Conservation (phyloP, 2,113 vertebrate genomes). For the Anseranas semipalmata region DNA sequence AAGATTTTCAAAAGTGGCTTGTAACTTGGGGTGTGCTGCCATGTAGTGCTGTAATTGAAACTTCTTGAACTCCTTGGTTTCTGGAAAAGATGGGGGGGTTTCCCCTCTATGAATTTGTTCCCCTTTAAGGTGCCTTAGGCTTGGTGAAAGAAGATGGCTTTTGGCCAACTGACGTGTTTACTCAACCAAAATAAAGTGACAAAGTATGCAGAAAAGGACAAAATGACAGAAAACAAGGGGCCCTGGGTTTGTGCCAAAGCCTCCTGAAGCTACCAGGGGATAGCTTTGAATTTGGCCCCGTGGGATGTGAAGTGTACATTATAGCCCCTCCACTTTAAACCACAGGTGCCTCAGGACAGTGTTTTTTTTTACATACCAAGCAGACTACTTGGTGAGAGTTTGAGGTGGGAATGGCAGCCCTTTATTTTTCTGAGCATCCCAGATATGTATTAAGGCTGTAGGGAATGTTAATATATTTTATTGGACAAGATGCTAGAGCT, state of each 20-base stretch:
- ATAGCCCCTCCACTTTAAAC: neutral
- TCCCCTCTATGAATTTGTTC: neutral
- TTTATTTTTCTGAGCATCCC: constrained; percentile 21
- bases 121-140: neutral
- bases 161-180: neutral
- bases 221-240: neutral
- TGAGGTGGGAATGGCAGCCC: neutral
- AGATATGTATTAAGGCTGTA: neutral
- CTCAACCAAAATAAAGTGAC: neutral
- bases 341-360: neutral
- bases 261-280: neutral
- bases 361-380: neutral
- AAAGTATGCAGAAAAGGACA: neutral
- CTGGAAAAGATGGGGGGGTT: neutral
- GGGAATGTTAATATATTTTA: constrained; percentile 47
- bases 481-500: neutral
- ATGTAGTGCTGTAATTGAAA: neutral
- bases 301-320: neutral
- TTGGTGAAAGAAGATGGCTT: neutral
- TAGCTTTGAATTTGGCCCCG: neutral
- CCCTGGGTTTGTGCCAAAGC: neutral
- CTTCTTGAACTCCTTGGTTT: neutral
- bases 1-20: neutral
- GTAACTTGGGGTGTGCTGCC: neutral
- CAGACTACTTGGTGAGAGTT: neutral